Evolutionary conservation across 2,888 invertebrate genomes (phyloP), one percentile per base, ranked within the genome.

Genomic region (Brachyopa scutellaris): DNA sequence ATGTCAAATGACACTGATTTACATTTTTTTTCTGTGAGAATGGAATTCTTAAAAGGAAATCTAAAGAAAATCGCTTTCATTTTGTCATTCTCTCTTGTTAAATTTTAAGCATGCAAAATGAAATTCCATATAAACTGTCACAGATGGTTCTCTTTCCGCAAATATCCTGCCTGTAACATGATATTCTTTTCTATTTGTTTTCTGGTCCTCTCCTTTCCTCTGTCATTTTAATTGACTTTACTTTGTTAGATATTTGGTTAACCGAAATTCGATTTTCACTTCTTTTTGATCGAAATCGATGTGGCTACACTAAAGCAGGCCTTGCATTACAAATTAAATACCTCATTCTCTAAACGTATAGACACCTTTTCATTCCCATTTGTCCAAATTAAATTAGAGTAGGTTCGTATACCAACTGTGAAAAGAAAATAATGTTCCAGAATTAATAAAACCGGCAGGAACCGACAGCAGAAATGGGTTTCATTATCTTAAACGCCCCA

Each of bases 181-280:
- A n/a, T n/a, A n/a, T n/a, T n/a, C n/a, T n/a, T n/a, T n/a, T n/a
- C 26, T 26, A 26, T 26, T 26, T 26, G 26, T 26, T 26, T 26
- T 26, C 26, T 3, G 6, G 3, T 26, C 26, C 26, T 6, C 26
- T 26, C 26, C 26, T 26, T n/a, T n/a, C n/a, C n/a, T 3, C 26
- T 26, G 26, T 26, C n/a, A 61, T 51, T 59, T 67, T 53, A 67
- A 67, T 77, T 79, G 66, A 73, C 73, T 79, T 79, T 73, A 40
- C 74, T 67, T 74, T 67, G 61, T 38, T 9, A 38, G 9, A 59
- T 73, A 47, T 74, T 73, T 79, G 66, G 57, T 49, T 62, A 62
- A 17, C 57, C 62, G 15, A 49, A 57, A 57, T 80, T 74, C 67
- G 33, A 67, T 61, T 61, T 57, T 31, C 59, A 53, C 49, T 42